phyloP scores from a whole-genome alignment of 2,113 vertebrate genomes.

The Gadus chalcogrammus region DNA sequence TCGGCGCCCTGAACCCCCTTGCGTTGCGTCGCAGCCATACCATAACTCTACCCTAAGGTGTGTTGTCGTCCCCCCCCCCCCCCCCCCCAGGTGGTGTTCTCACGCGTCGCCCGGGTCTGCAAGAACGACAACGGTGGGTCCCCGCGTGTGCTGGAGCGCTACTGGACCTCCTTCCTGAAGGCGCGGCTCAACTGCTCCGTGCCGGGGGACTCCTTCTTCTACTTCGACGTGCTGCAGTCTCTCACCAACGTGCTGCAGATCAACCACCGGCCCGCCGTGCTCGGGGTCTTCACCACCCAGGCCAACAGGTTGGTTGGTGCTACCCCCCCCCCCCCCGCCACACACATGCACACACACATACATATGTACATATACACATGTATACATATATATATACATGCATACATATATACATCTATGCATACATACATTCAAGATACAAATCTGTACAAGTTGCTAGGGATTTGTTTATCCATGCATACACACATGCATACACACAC shows the following conservation, averaged over 20 bases:
- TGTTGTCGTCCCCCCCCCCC: too few relatives aligned
- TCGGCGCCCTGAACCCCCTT: too few relatives aligned
- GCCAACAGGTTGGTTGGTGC: constrained; percentile 80
- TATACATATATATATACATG: too few relatives aligned
- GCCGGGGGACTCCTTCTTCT: constrained; percentile 88
- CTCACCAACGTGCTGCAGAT: constrained; percentile 78
- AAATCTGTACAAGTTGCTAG: too few relatives aligned
- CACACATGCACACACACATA: too few relatives aligned
- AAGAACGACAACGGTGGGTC: constrained; percentile 95
- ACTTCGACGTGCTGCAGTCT: constrained; percentile 92
- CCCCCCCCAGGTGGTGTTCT: constrained; percentile 86
- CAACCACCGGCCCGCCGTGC: constrained; percentile 78
- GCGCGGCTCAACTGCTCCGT: constrained; percentile 90
- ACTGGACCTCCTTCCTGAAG: constrained; percentile 97
- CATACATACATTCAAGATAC: background rate
- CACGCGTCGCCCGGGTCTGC: constrained; percentile 89
- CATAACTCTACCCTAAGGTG: too few relatives aligned
- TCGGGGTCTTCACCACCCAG: constrained; percentile 91
- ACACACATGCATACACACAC: too few relatives aligned
- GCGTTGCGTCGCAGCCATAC: too few relatives aligned
- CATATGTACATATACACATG: too few relatives aligned
- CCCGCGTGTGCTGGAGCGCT: constrained; percentile 87
- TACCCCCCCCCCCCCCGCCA: too few relatives aligned
- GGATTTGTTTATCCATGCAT: too few relatives aligned
- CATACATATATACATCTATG: too few relatives aligned